Evolutionary conservation across 2,113 vertebrate species (phyloP).

Genomic region (Paedocypris sp.): DNA sequence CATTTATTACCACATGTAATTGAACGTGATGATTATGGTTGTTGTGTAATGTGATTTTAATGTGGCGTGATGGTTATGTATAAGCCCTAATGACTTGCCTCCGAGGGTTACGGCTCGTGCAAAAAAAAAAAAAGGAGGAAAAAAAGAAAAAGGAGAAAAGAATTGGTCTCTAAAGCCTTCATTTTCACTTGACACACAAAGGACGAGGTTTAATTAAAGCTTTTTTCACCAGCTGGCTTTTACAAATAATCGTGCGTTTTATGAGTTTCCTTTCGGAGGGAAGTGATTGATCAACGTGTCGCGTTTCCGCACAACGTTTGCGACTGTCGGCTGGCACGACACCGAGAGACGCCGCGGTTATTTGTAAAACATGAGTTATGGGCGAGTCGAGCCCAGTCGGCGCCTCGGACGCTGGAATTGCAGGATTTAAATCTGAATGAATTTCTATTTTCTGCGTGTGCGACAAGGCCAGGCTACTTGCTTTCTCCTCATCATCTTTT

Average conservation of each 20-base stretch:
- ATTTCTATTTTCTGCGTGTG: not conserved
- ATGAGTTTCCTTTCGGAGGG: conserved; percentile 30
- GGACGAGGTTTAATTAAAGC: conserved; percentile 51
- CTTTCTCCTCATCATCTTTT: conserved; percentile 20
- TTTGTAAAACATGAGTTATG: conserved; percentile 19
- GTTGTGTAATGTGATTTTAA: conserved; percentile 77
- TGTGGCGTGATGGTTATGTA: conserved; percentile 68
- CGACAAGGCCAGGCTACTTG: conserved; percentile 8
- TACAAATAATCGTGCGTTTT: conserved; percentile 39
- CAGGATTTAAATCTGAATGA: conserved; percentile 17
- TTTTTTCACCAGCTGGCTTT: conserved; percentile 43
- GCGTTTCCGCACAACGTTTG: not conserved
- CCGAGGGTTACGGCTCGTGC: conserved; percentile 52
- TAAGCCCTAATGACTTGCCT: conserved; percentile 69
- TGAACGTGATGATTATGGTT: conserved; percentile 73
- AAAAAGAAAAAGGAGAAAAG: conserved; percentile 38
- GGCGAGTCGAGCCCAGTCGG: not conserved
- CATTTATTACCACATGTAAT: conserved; percentile 72
- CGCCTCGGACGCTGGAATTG: not conserved
- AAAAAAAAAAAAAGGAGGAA: conserved; percentile 39
- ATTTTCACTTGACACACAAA: conserved; percentile 45
- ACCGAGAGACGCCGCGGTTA: not conserved
- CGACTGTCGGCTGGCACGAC: not conserved
- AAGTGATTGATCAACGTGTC: conserved; percentile 16
- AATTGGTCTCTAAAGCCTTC: conserved; percentile 41